These are phyloP conservation scores for Coracias cyanogaster DNA, from an alignment of 2,797 vertebrate species.

Conservation along the genomic window DNA sequence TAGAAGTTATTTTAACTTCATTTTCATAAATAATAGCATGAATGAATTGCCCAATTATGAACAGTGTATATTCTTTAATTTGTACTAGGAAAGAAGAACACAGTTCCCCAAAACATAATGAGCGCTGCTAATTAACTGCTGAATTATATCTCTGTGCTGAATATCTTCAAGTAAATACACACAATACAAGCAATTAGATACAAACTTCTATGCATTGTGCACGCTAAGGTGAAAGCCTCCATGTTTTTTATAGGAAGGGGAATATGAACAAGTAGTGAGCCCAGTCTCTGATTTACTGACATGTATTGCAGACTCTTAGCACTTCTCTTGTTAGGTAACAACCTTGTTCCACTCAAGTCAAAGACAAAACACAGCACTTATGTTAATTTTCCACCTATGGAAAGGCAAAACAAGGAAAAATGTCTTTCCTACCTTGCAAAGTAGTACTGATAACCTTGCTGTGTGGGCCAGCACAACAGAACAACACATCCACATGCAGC, in stretches of 20 bases:
- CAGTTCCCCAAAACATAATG: neutral
- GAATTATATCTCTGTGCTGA: neutral
- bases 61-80: neutral
- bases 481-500: fast-evolving
- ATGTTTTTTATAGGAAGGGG: neutral
- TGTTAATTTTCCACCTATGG: neutral
- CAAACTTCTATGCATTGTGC: neutral
- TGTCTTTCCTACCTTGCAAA: neutral
- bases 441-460: neutral
- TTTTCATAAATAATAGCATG: neutral
- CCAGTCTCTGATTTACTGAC: neutral
- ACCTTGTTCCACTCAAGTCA: neutral
- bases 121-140: neutral
- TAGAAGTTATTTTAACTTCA: neutral
- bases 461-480: neutral
- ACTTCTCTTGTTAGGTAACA: neutral
- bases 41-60: neutral
- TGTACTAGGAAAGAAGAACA: neutral
- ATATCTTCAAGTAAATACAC: neutral
- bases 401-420: neutral
- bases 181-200: neutral
- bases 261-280: neutral
- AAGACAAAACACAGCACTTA: neutral
- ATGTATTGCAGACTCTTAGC: neutral
- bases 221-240: neutral